Evolutionary conservation across 2,797 vertebrate species (phyloP).

Genomic region (Melanotaenia trifasciata): DNA sequence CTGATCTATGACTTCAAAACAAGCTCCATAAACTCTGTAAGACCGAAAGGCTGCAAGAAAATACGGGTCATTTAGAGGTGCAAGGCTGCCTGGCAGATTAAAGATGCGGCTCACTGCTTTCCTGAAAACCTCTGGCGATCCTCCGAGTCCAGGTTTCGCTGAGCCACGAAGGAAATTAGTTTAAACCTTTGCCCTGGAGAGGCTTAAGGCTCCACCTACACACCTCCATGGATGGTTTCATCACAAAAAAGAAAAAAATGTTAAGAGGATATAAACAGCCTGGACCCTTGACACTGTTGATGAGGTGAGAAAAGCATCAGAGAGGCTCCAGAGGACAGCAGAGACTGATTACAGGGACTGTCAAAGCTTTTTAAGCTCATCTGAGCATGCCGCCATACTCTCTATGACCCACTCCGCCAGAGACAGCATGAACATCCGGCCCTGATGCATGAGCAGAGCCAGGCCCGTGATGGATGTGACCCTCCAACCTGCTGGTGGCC

Average conservation of each 20-base stretch:
- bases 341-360: slow-evolving; percentile 48
- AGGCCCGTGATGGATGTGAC: slow-evolving; percentile 28
- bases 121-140: slow-evolving; percentile 27
- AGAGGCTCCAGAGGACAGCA: slow-evolving; percentile 44
- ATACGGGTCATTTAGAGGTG: slow-evolving; percentile 42
- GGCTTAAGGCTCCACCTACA: slow-evolving; percentile 8
- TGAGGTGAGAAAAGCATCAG: slow-evolving; percentile 44
- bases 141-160: slow-evolving; percentile 14
- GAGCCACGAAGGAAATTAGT: slow-evolving; percentile 56
- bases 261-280: slow-evolving; percentile 26
- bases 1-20: slow-evolving; percentile 69
- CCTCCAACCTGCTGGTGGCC: slow-evolving; percentile 29
- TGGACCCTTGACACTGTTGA: slow-evolving; percentile 45
- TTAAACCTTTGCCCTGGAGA: slow-evolving; percentile 40
- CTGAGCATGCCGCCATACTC: slow-evolving; percentile 10
- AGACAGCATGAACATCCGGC: slow-evolving; percentile 13
- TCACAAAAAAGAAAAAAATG: slow-evolving; percentile 12
- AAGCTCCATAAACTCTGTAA: slow-evolving; percentile 41
- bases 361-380: slow-evolving; percentile 34
- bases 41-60: slow-evolving; percentile 26
- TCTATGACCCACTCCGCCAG: slow-evolving; percentile 8
- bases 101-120: slow-evolving; percentile 15
- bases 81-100: slow-evolving; percentile 17
- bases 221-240: slow-evolving; percentile 26
- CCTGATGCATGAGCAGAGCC: slow-evolving; percentile 24